Conservation (phyloP, 1,140 invertebrate species). For the Dendroctonus ponderosae region DNA sequence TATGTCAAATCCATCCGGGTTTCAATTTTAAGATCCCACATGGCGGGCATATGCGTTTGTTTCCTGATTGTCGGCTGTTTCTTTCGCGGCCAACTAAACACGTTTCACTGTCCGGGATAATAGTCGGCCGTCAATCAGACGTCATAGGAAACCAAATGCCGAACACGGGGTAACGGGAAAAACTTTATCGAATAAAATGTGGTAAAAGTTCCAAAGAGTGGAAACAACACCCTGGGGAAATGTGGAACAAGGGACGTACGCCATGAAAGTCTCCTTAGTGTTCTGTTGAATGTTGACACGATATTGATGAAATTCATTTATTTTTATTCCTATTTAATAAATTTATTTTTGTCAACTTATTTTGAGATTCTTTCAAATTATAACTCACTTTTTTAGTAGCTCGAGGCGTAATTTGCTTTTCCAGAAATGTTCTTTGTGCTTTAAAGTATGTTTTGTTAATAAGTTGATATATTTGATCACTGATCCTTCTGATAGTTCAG, state of each 20-base stretch:
- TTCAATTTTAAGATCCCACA: background rate
- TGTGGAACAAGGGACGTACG: background rate
- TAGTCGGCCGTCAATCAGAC: conserved; percentile 15
- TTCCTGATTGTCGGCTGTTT: conserved; percentile 13
- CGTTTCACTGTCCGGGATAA: conserved; percentile 7
- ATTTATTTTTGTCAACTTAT: too few species aligned
- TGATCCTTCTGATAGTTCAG: too few species aligned
- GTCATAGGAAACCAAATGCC: conserved; percentile 10
- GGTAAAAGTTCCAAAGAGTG: background rate
- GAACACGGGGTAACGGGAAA: conserved; percentile 5
- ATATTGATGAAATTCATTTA: too few species aligned
- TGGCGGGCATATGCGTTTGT: conserved; percentile 17
- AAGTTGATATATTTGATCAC: too few species aligned
- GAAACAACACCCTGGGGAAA: conserved; percentile 10
- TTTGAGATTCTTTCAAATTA: too few species aligned
- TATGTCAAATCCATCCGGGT: background rate
- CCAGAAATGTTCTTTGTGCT: too few species aligned
- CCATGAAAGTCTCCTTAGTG: too few species aligned
- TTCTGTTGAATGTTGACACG: too few species aligned
- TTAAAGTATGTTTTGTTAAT: too few species aligned
- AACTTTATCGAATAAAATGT: conserved; percentile 6
- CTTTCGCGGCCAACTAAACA: conserved; percentile 5
- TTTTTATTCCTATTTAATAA: too few species aligned
- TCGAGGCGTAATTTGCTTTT: too few species aligned
- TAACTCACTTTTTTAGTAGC: too few species aligned